Evolutionary conservation across 2,888 invertebrate genomes (phyloP).

Genomic region (Pantelozetes paolii): DNA sequence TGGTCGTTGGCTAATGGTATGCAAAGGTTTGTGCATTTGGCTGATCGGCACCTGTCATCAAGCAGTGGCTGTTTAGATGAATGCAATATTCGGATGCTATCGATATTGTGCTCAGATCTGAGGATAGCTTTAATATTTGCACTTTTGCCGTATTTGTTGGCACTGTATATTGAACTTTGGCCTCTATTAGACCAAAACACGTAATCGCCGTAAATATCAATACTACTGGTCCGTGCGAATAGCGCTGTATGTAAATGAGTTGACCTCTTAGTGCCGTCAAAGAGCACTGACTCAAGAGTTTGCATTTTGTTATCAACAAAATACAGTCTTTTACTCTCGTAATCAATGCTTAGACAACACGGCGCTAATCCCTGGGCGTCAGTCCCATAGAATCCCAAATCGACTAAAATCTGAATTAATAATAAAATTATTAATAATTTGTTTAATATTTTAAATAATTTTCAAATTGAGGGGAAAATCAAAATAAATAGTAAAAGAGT

Average conservation of each 20-base stretch:
- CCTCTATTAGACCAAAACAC: background rate
- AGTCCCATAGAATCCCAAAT: background rate
- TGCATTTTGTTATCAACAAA: background rate
- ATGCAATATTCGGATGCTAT: slow-evolving; percentile 5
- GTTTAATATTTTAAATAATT: too few relatives aligned
- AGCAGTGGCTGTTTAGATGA: background rate
- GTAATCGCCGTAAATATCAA: background rate
- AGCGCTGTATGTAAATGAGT: background rate
- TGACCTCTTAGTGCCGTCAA: background rate
- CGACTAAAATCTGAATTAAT: slow-evolving; percentile 1
- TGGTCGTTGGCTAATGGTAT: background rate
- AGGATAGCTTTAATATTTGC: background rate
- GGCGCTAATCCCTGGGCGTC: background rate
- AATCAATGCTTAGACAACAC: background rate
- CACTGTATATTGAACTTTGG: background rate
- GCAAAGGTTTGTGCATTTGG: background rate
- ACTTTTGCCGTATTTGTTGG: background rate
- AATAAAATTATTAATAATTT: too few relatives aligned
- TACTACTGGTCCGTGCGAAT: background rate
- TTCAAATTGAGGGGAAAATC: too few relatives aligned
- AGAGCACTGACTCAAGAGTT: background rate
- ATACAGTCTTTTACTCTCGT: background rate
- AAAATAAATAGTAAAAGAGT: too few relatives aligned
- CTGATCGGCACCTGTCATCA: background rate
- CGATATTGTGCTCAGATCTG: background rate